Percentiles rank a stretch among this genome's conserved stretches.
Evolutionary conservation across 2,797 vertebrate species (phyloP).

Genomic region (Sebastes hopkinsi): DNA sequence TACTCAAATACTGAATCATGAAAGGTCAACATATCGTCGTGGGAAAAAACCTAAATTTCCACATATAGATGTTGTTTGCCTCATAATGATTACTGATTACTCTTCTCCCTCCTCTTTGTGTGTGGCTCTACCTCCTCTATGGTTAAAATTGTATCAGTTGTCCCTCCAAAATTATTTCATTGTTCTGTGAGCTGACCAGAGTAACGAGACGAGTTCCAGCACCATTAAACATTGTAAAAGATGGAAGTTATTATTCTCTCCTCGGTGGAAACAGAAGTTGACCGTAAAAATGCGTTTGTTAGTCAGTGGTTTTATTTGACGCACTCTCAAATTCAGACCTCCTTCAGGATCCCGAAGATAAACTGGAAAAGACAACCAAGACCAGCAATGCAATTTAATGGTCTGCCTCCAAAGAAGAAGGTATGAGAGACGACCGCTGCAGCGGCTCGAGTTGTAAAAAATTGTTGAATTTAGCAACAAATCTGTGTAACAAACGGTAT

Average conservation of each 20-base stretch:
- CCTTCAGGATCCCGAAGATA: no score
- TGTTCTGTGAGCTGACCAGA: conserved; percentile 7
- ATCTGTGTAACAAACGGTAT: no score
- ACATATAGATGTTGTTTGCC: neutral
- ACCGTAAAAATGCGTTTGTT: neutral
- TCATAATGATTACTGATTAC: neutral
- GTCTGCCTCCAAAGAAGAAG: no score
- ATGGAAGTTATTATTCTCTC: no score
- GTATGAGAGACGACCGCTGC: no score
- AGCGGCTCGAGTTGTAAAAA: no score
- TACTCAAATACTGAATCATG: neutral
- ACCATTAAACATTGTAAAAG: no score
- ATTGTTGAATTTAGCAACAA: no score
- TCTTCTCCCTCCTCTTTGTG: neutral
- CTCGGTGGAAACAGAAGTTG: neutral
- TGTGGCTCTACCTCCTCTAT: neutral
- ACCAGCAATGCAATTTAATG: no score
- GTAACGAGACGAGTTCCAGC: neutral
- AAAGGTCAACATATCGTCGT: neutral
- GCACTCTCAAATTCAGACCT: no score
- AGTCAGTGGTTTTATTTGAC: neutral
- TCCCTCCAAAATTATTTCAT: neutral
- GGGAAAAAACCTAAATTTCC: neutral
- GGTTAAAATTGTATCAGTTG: neutral
- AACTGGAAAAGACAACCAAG: no score